Evolutionary conservation across 2,888 invertebrate genomes (phyloP).

Genomic region (Orthosia cruda): DNA sequence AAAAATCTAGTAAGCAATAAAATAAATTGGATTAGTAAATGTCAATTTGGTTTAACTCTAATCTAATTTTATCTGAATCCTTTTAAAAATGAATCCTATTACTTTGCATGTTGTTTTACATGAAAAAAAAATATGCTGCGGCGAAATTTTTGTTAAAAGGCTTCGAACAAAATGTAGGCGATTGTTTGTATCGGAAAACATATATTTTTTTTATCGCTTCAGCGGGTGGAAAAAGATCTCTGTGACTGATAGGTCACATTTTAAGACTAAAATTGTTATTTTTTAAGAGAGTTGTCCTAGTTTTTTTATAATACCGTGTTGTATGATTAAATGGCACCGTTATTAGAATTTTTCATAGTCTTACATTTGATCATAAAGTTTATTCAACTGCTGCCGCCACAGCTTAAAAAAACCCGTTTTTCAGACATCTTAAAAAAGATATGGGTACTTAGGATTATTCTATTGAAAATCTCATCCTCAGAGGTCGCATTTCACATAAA

Average conservation of each 20-base stretch:
- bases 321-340: no score
- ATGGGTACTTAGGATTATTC: background rate
- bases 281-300: background rate
- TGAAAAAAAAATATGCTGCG: constrained; percentile 6
- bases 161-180: constrained; percentile 25
- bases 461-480: background rate
- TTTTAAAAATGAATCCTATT: background rate
- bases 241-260: constrained; percentile 36
- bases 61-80: background rate
- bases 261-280: constrained; percentile 5
- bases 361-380: no score
- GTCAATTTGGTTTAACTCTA: background rate
- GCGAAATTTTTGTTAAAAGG: constrained; percentile 14
- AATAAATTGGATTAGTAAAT: background rate
- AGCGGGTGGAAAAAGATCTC: constrained; percentile 25
- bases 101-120: background rate
- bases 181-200: constrained; percentile 50
- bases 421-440: background rate
- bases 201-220: constrained; percentile 34
- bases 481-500: background rate
- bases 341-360: no score
- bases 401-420: background rate
- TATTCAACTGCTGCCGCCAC: background rate
- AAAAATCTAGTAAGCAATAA: background rate
- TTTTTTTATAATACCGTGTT: background rate